Conservation (phyloP, 1,140 invertebrate species). For the Drosophila bocki region DNA sequence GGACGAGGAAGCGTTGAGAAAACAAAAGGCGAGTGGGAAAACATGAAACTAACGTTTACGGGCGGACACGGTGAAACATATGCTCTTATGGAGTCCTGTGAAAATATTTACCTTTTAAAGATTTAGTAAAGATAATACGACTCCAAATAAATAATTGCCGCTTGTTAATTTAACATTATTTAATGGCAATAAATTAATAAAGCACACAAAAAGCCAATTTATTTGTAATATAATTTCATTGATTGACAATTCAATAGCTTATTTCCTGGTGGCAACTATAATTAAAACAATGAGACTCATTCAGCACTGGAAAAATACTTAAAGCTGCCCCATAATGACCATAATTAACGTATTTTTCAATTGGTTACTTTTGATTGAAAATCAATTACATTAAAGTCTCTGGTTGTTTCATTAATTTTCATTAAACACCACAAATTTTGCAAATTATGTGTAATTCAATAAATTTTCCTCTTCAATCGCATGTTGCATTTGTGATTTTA, state of each 20-base stretch:
- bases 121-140: not conserved
- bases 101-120: not conserved
- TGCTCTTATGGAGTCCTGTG: not conserved
- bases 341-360: constrained; percentile 12
- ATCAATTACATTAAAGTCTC: not conserved
- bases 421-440: not conserved
- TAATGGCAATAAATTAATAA: not conserved
- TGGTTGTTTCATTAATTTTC: constrained; percentile 1
- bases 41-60: not conserved
- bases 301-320: not conserved
- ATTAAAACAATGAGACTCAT: not conserved
- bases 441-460: constrained; percentile 3
- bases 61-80: not conserved
- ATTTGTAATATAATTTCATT: not conserved
- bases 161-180: not conserved
- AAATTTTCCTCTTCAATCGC: not conserved
- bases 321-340: not conserved
- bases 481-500: not conserved
- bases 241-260: not conserved
- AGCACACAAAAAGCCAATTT: not conserved
- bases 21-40: constrained; percentile 3
- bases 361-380: not conserved
- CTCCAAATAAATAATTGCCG: not conserved
- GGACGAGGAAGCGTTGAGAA: not conserved
- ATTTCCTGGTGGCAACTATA: not conserved